phyloP scores from a whole-genome alignment of 2,113 vertebrate species.

The Psittacus erithacus region DNA sequence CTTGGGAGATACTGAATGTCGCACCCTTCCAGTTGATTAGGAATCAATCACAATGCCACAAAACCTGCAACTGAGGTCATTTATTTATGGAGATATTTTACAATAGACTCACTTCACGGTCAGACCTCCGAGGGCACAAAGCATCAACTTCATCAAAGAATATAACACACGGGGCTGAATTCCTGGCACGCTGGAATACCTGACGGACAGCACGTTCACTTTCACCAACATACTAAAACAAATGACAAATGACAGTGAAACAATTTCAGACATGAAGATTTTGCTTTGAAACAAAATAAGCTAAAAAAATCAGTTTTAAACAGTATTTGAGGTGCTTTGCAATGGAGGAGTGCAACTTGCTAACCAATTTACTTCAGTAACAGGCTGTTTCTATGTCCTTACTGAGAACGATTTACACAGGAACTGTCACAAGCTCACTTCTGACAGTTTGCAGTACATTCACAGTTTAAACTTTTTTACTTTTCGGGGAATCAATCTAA shows the following conservation, averaged over 20 bases:
- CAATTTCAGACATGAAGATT: not conserved
- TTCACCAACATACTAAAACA: conserved; percentile 91
- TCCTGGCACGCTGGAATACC: conserved; percentile 93
- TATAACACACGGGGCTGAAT: conserved; percentile 95
- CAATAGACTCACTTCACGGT: conserved; percentile 83
- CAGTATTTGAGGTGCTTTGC: not conserved
- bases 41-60: not conserved
- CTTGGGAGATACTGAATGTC: not conserved
- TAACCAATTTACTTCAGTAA: not conserved
- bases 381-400: not conserved
- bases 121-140: conserved; percentile 94
- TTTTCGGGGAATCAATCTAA: not conserved
- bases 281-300: not conserved
- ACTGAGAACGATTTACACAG: not conserved
- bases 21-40: not conserved
- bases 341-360: not conserved
- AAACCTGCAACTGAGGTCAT: not conserved
- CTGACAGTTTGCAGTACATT: not conserved
- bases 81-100: not conserved
- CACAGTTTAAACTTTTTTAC: not conserved
- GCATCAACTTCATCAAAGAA: conserved; percentile 98
- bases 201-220: conserved; percentile 94
- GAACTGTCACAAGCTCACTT: not conserved
- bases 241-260: not conserved
- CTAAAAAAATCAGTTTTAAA: not conserved